These are phyloP conservation scores for Oreochromis aureus DNA, from an alignment of 2,113 vertebrate genomes.

Conservation along the genomic window DNA sequence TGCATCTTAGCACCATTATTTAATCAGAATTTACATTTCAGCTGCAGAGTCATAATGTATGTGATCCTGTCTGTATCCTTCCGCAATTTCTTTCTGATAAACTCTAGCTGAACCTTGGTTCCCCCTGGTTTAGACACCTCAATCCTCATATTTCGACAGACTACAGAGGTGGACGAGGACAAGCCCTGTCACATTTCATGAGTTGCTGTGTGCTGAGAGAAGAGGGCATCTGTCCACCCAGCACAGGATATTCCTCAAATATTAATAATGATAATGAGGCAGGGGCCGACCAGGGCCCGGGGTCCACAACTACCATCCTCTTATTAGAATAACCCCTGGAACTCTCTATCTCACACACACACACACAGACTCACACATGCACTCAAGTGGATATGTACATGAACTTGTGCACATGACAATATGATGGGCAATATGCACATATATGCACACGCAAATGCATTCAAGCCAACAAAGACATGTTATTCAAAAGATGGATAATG, in stretches of 20 bases:
- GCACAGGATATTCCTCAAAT: conserved; percentile 62
- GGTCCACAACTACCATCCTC: conserved; percentile 37
- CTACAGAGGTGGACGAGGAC: conserved; percentile 13
- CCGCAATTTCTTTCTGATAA: background rate
- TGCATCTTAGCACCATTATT: background rate
- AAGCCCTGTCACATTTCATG: conserved; percentile 59
- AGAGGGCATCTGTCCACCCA: conserved; percentile 50
- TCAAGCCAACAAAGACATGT: conserved; percentile 37
- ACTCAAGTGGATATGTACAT: conserved; percentile 24
- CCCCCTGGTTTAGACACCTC: background rate
- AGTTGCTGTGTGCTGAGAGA: conserved; percentile 36
- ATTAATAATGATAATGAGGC: conserved; percentile 68
- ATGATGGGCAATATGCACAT: conserved; percentile 50
- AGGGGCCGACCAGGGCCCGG: conserved; percentile 56
- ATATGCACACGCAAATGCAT: conserved; percentile 41
- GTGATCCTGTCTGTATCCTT: background rate
- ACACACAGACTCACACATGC: background rate
- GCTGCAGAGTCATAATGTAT: background rate
- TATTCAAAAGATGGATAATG: conserved; percentile 51
- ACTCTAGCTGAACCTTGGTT: background rate
- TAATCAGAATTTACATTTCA: background rate
- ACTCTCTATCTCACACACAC: conserved; percentile 2
- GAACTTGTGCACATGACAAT: conserved; percentile 31
- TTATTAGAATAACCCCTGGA: conserved; percentile 66
- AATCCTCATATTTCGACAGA: conserved; percentile 33